These are phyloP conservation scores for Sphaerophoria taeniata DNA, from an alignment of 2,888 invertebrate species.

Conservation along the genomic window DNA sequence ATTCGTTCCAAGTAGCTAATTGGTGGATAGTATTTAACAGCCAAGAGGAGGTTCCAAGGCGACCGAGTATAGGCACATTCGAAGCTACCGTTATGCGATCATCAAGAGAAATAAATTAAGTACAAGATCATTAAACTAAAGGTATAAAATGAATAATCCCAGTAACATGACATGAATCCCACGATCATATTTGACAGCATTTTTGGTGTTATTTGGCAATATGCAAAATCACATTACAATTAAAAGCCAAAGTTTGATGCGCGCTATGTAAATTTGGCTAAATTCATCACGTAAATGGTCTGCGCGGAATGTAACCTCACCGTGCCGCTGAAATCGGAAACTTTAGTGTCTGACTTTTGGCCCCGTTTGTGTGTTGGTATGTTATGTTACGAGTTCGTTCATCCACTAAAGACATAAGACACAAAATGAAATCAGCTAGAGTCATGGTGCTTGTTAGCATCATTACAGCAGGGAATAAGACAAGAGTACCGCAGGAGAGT, in stretches of 20 bases:
- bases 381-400: constrained; percentile 20
- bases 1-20: constrained; percentile 44
- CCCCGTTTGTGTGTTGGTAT: constrained; percentile 34
- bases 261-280: constrained; percentile 58
- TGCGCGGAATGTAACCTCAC: constrained; percentile 38
- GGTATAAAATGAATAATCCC: constrained; percentile 22
- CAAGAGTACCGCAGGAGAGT: constrained; percentile 48
- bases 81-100: not conserved
- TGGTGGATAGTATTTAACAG: constrained; percentile 50
- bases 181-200: constrained; percentile 43
- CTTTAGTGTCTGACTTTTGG: constrained; percentile 72
- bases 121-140: not conserved
- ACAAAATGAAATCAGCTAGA: constrained; percentile 31
- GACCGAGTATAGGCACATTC: constrained; percentile 33
- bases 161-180: constrained; percentile 18
- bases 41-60: constrained; percentile 49
- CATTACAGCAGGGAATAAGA: constrained; percentile 49
- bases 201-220: not conserved
- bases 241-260: not conserved
- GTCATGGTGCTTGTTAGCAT: constrained; percentile 52
- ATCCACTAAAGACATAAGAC: constrained; percentile 21
- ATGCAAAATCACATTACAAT: constrained; percentile 1
- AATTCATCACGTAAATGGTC: constrained; percentile 69
- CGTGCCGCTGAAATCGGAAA: constrained; percentile 58
- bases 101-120: not conserved